These are phyloP conservation scores for Cremastinae sp. DNA, from an alignment of 2,888 invertebrate genomes.

Conservation along the genomic window DNA sequence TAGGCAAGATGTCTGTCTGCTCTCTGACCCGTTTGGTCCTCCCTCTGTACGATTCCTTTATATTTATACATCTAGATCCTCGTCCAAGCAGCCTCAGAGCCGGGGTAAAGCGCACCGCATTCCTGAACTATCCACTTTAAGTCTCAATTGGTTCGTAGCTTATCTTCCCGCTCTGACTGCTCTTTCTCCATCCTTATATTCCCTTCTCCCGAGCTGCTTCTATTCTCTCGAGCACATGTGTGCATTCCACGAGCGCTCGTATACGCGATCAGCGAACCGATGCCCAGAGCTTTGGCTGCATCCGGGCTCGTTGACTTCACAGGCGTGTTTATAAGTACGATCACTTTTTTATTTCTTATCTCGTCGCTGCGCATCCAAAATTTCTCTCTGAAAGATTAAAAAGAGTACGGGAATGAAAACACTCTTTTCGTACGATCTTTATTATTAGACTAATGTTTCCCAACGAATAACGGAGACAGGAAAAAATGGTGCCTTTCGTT, in stretches of 20 bases:
- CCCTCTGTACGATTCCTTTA: slow-evolving; percentile 1
- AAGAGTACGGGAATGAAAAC: not conserved
- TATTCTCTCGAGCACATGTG: not conserved
- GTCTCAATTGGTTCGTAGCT: slow-evolving; percentile 62
- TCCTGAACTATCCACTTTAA: slow-evolving; percentile 63
- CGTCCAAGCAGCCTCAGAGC: slow-evolving; percentile 34
- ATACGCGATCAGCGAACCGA: not conserved
- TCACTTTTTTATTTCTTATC: slow-evolving; percentile 31
- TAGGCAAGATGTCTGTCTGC: slow-evolving; percentile 41
- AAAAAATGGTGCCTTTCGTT: slow-evolving; percentile 57
- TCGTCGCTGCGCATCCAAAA: not conserved
- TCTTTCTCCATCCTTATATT: slow-evolving; percentile 25
- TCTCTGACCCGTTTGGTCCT: slow-evolving; percentile 50
- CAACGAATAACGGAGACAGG: too few relatives aligned
- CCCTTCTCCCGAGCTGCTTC: slow-evolving; percentile 21
- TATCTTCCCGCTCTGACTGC: slow-evolving; percentile 48
- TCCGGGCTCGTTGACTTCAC: slow-evolving; percentile 52
- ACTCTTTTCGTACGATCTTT: too few relatives aligned
- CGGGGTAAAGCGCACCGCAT: slow-evolving; percentile 47
- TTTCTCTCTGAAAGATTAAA: not conserved
- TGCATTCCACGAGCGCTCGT: not conserved
- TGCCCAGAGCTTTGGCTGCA: slow-evolving; percentile 56
- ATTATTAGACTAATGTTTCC: too few relatives aligned
- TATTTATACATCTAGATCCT: slow-evolving; percentile 2
- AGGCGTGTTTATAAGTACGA: slow-evolving; percentile 55